phyloP scores from a whole-genome alignment of 1,140 invertebrate genomes.

The Chionoecetes opilio region DNA sequence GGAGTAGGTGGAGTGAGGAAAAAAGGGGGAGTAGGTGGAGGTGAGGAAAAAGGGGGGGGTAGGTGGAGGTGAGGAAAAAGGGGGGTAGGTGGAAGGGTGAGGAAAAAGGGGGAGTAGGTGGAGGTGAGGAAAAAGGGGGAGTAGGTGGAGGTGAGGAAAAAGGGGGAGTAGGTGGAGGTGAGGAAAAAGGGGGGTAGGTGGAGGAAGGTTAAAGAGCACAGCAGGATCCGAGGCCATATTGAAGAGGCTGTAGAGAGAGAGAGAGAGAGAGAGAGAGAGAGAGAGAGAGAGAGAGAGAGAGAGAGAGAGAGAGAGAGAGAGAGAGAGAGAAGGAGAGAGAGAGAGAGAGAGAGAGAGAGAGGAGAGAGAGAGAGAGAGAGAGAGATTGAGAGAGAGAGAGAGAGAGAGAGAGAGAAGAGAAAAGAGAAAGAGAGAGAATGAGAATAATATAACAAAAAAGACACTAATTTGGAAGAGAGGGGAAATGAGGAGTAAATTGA shows the following conservation, averaged over 20 bases:
- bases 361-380: constrained; percentile 13
- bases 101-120: not conserved
- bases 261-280: constrained; percentile 27
- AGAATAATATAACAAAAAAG: too few relatives aligned
- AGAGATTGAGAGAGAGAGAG: not conserved
- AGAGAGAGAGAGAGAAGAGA: not conserved
- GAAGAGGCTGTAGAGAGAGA: not conserved
- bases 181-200: not conserved
- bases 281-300: constrained; percentile 27
- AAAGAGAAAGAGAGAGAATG: too few relatives aligned
- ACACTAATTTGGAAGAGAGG: too few relatives aligned
- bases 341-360: not conserved
- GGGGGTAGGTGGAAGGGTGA: not conserved
- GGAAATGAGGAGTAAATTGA: too few relatives aligned
- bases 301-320: constrained; percentile 27
- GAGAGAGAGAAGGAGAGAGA: constrained; percentile 17
- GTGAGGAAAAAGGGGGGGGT: not conserved
- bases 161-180: not conserved
- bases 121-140: not conserved
- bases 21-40: not conserved
- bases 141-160: not conserved
- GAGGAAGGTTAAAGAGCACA: constrained; percentile 19
- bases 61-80: not conserved
- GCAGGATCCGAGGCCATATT: not conserved
- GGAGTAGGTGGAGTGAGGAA: not conserved